phyloP scores from a whole-genome alignment of 2,888 invertebrate species.

The Cantharis lateralis region DNA sequence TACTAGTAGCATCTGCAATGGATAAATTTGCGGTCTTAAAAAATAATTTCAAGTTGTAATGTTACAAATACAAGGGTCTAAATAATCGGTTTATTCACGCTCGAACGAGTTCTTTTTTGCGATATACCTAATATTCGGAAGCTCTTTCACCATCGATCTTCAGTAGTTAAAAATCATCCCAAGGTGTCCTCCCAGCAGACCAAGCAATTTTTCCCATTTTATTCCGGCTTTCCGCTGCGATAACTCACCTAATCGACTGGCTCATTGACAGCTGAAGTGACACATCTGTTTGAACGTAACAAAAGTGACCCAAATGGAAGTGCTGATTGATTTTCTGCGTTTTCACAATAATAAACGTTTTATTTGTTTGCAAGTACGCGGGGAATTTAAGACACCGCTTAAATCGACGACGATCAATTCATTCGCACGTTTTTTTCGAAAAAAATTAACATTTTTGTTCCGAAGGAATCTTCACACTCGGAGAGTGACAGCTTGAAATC shows the following conservation, averaged over 20 bases:
- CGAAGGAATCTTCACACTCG: background rate
- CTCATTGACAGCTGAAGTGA: conserved; percentile 53
- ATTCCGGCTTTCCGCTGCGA: background rate
- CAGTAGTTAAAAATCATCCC: conserved; percentile 39
- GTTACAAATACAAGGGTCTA: conserved; percentile 27
- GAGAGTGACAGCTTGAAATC: conserved; percentile 6
- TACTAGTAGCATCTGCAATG: background rate
- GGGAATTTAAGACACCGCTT: background rate
- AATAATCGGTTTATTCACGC: conserved; percentile 52
- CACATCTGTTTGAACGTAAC: conserved; percentile 50
- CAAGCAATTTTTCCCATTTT: background rate
- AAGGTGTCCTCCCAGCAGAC: conserved; percentile 36
- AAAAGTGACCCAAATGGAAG: conserved; percentile 50
- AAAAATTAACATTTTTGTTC: background rate
- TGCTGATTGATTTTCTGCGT: conserved; percentile 47
- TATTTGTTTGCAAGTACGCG: background rate
- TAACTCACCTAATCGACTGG: conserved; percentile 35
- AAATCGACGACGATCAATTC: too few relatives aligned
- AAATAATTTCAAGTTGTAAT: conserved; percentile 7
- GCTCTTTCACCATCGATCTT: conserved; percentile 44
- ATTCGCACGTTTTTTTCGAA: background rate
- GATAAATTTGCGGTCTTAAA: background rate
- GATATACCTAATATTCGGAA: conserved; percentile 33
- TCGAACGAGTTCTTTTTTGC: conserved; percentile 37
- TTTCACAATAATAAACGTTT: conserved; percentile 5